Conservation (phyloP, 1,140 invertebrate genomes). For the Ditylenchus dipsaci region DNA sequence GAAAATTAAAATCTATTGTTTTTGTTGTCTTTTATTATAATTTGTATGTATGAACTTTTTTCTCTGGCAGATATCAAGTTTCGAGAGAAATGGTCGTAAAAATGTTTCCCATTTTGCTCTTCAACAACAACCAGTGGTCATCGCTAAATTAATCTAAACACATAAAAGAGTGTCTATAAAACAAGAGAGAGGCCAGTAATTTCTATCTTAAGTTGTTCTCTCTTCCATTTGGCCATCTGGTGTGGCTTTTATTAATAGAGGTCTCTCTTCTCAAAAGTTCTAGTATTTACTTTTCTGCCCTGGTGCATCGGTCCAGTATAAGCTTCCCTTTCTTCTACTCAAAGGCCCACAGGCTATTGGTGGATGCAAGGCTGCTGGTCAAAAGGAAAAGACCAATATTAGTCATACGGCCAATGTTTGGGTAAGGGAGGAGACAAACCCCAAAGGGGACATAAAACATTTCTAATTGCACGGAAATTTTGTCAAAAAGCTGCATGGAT, state of each 20-base stretch:
- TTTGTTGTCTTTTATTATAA: background rate
- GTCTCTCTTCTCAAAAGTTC: background rate
- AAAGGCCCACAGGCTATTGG: background rate
- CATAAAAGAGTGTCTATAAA: background rate
- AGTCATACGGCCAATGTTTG: background rate
- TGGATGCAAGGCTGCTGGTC: background rate
- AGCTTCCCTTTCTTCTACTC: background rate
- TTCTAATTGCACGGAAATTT: background rate
- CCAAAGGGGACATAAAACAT: background rate
- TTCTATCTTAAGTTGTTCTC: background rate
- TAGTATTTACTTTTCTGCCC: background rate
- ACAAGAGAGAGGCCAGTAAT: background rate
- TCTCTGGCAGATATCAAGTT: conserved; percentile 4
- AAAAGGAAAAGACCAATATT: background rate
- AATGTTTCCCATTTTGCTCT: background rate
- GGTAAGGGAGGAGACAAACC: background rate
- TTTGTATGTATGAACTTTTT: background rate
- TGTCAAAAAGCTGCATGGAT: background rate
- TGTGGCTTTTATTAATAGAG: no score
- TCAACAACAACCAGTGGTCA: background rate
- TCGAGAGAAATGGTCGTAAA: no score
- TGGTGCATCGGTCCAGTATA: background rate
- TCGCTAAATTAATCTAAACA: background rate
- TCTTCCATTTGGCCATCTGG: background rate
- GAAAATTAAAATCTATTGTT: no score